Evolutionary conservation across 2,888 invertebrate genomes (phyloP).

Genomic region (Cyrtodaria siliqua): DNA sequence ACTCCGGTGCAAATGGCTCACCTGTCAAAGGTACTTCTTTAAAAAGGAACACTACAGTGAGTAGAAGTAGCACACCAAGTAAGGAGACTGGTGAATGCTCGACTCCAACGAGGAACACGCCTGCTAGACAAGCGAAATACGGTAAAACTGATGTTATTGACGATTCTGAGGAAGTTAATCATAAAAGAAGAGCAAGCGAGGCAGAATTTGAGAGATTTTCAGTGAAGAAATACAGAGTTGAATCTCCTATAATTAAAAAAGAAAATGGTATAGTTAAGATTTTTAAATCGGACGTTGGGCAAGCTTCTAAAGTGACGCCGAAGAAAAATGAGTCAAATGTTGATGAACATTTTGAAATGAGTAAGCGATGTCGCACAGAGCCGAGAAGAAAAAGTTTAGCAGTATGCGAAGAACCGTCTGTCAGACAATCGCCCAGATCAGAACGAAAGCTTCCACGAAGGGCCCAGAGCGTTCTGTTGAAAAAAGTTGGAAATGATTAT

Average conservation of each 20-base stretch:
- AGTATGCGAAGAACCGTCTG: constrained; percentile 12
- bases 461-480: constrained; percentile 63
- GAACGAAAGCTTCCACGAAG: constrained; percentile 44
- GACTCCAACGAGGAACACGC: background rate
- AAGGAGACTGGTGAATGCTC: background rate
- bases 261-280: background rate
- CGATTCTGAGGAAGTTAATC: no score
- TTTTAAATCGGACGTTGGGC: background rate
- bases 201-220: background rate
- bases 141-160: no score
- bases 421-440: constrained; percentile 26
- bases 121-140: background rate
- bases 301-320: constrained; percentile 1
- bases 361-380: constrained; percentile 67
- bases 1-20: no score
- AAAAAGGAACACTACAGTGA: background rate
- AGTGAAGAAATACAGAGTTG: constrained; percentile 1
- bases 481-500: constrained; percentile 60
- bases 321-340: background rate
- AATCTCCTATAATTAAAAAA: background rate
- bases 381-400: constrained; percentile 61
- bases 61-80: constrained; percentile 3
- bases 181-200: background rate
- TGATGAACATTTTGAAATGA: constrained; percentile 9
- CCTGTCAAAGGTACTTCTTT: background rate